Conservation (phyloP, 1,140 invertebrate genomes). For the Drosophila dunni region DNA sequence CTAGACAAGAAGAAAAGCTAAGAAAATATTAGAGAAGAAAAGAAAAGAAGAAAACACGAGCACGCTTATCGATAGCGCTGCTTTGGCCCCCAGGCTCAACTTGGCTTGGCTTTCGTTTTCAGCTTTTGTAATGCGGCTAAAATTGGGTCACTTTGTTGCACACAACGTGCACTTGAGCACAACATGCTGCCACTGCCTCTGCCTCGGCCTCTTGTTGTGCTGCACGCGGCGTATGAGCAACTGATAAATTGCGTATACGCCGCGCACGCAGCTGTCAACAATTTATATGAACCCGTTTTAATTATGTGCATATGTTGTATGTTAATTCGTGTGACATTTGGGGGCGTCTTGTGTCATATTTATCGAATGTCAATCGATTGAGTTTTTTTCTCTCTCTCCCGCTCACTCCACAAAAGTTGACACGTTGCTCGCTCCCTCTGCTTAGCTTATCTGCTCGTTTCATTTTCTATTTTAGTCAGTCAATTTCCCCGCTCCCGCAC, state of each 20-base stretch:
- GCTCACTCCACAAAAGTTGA: constrained; percentile 46
- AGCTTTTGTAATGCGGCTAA: constrained; percentile 28
- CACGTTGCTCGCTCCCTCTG: constrained; percentile 43
- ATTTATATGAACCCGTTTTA: constrained; percentile 20
- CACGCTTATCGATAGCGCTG: constrained; percentile 28
- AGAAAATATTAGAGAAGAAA: not conserved
- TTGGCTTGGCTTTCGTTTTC: constrained; percentile 42
- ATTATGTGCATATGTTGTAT: constrained; percentile 3
- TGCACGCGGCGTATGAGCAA: constrained; percentile 33
- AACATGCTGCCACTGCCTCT: not conserved
- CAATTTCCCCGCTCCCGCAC: constrained; percentile 7
- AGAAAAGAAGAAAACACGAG: not conserved
- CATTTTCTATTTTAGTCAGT: constrained; percentile 37
- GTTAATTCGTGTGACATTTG: not conserved
- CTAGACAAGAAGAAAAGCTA: constrained; percentile 1
- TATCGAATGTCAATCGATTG: constrained; percentile 1
- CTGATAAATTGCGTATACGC: constrained; percentile 46
- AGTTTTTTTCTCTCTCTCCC: constrained; percentile 2
- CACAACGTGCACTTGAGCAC: constrained; percentile 13
- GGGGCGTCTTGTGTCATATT: constrained; percentile 6
- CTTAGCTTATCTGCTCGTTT: constrained; percentile 30
- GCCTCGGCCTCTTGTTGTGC: not conserved
- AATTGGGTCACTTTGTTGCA: constrained; percentile 43
- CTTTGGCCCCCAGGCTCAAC: not conserved
- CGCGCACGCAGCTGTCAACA: constrained; percentile 13